Evolutionary conservation across 2,797 vertebrate species (phyloP).

Genomic region (Masticophis lateralis): DNA sequence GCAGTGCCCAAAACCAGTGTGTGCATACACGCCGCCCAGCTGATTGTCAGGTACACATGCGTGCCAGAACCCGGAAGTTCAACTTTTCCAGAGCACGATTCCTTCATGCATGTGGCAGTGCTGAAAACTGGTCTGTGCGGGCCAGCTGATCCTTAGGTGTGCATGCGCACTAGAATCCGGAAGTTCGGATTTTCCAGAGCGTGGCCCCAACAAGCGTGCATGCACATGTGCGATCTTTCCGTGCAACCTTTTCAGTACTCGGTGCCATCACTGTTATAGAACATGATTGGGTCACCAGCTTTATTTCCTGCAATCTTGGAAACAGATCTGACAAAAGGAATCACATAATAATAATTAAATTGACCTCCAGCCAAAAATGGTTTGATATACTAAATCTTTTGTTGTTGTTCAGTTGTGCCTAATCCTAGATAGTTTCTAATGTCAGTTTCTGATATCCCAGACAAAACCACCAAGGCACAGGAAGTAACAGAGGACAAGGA

Average conservation of each 20-base stretch:
- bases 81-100: no score
- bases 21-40: no score
- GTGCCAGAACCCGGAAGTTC: no score
- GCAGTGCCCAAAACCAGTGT: no score
- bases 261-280: background rate
- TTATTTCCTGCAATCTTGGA: background rate
- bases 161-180: no score
- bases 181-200: no score
- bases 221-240: no score
- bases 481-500: background rate
- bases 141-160: no score
- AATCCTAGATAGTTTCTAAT: background rate
- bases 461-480: background rate
- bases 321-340: background rate
- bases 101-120: no score
- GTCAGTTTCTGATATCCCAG: background rate
- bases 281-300: background rate
- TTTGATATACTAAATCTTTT: background rate
- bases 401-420: background rate
- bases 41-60: no score
- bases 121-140: no score
- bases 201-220: rapidly evolving
- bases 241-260: no score
- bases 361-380: background rate
- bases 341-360: background rate